phyloP scores from a whole-genome alignment of 2,113 vertebrate genomes.

The Sebastes schlegelii region DNA sequence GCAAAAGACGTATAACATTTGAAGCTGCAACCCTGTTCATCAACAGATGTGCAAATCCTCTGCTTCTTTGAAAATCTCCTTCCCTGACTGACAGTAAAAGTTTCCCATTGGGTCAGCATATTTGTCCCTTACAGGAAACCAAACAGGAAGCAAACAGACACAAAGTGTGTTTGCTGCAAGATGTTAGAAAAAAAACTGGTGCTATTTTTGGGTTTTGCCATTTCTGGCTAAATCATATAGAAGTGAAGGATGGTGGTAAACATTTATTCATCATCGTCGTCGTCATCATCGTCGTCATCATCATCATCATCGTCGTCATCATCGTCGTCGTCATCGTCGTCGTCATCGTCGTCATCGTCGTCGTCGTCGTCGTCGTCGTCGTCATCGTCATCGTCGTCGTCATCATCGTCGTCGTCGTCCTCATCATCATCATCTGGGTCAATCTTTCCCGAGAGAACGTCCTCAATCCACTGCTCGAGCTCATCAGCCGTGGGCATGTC shows the following conservation, averaged over 20 bases:
- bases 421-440: constrained; percentile 89
- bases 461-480: constrained; percentile 91
- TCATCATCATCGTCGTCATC: constrained; percentile 78
- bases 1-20: constrained; percentile 26
- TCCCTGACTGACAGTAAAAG: constrained; percentile 32
- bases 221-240: constrained; percentile 35
- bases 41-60: constrained; percentile 17
- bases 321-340: constrained; percentile 79
- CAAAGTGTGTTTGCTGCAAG: constrained; percentile 35
- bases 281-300: constrained; percentile 54
- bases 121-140: constrained; percentile 52
- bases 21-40: constrained; percentile 23
- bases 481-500: constrained; percentile 89
- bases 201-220: constrained; percentile 25
- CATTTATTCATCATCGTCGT: constrained; percentile 75
- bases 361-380: constrained; percentile 51
- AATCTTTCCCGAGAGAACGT: constrained; percentile 89
- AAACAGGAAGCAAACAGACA: constrained; percentile 37
- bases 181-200: constrained; percentile 25
- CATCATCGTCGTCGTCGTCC: constrained; percentile 70
- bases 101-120: constrained; percentile 17
- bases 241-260: constrained; percentile 38
- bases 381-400: constrained; percentile 53
- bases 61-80: constrained; percentile 28
- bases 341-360: constrained; percentile 82